Evolutionary conservation across 2,113 vertebrate species (phyloP), one percentile per base, ranked within the genome.

Genomic region (Pangasianodon gigas): DNA sequence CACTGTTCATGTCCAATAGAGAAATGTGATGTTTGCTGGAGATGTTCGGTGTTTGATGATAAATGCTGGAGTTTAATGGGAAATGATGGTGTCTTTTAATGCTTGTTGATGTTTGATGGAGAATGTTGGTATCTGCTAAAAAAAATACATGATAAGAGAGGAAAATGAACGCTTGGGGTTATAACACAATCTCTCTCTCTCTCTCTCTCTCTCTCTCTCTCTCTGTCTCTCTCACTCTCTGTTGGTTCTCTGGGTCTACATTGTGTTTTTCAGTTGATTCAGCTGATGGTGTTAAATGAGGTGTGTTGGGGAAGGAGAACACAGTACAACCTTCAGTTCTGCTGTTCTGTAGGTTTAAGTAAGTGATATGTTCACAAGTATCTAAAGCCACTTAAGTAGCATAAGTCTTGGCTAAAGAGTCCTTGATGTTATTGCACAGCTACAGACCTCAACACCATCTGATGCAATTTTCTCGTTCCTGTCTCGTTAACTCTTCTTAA

Each of bases 361-460:
- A 81, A 81, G 48, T 81, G 48, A 52, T 29, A 19, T 32, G 5
- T 81, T n/a, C 79, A 52, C 4, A 18, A n/a, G 48, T 6, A 32
- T 8, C 51, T 32, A 3, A 54, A 18, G 29, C 75, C 48, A 19
- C 14, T 0, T 2, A n/a, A 13, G 37, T 37, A 13, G 2, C 24
- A 29, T 29, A 80, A 7, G 13, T 6, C 29, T 54, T 1, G 7
- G 6, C 51, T 82, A 9, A 52, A 32, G 29, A 52, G 7, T 19
- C 7, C 13, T 51, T 56, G 80, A 56, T 56, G 80, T 56, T 41
- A 58, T 37, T 58, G 29, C 52, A 5, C 79, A 18, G 51, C 0
- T 58, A 5, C 52, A 84, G 54, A 52, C 51, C 54, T 84, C 80
- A 84, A 84, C 65, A 84, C n/a, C 67, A 75, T 51, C 21, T 84